Evolutionary conservation across 2,113 vertebrate species (phyloP).

Genomic region (Salvelinus namaycush): DNA sequence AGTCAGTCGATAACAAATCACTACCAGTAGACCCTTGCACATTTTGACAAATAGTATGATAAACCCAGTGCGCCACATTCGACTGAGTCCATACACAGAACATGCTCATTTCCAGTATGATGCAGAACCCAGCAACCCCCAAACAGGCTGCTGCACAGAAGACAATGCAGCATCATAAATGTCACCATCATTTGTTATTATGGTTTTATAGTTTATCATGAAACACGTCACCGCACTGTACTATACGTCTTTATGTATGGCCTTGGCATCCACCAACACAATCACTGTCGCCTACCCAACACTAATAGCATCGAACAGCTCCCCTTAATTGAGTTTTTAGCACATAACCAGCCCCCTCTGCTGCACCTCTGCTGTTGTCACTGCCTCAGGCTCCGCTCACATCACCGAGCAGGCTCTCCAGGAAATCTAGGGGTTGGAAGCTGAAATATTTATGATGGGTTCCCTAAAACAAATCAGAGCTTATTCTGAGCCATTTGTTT

Average conservation of each 20-base stretch:
- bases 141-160: background rate
- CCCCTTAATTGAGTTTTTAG: conserved; percentile 19
- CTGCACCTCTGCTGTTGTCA: background rate
- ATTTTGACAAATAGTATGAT: background rate
- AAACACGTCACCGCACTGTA: background rate
- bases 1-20: background rate
- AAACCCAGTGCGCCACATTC: background rate
- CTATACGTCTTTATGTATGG: background rate
- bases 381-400: background rate
- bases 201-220: background rate
- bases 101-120: conserved; percentile 5
- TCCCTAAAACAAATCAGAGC: conserved; percentile 37
- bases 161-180: conserved; percentile 3
- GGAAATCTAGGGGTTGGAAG: conserved; percentile 12
- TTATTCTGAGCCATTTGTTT: conserved; percentile 45
- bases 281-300: conserved; percentile 3
- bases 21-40: background rate
- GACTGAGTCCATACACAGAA: conserved; percentile 6
- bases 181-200: conserved; percentile 9
- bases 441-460: conserved; percentile 53
- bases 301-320: background rate
- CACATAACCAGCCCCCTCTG: conserved; percentile 1
- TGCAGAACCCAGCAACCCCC: conserved; percentile 23
- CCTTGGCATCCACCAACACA: background rate
- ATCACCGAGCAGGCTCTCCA: background rate